A percentile compares a stretch with the other conserved stretches of the same genome.
phyloP scores from a whole-genome alignment of 2,797 vertebrate species.

The Salmo trutta region DNA sequence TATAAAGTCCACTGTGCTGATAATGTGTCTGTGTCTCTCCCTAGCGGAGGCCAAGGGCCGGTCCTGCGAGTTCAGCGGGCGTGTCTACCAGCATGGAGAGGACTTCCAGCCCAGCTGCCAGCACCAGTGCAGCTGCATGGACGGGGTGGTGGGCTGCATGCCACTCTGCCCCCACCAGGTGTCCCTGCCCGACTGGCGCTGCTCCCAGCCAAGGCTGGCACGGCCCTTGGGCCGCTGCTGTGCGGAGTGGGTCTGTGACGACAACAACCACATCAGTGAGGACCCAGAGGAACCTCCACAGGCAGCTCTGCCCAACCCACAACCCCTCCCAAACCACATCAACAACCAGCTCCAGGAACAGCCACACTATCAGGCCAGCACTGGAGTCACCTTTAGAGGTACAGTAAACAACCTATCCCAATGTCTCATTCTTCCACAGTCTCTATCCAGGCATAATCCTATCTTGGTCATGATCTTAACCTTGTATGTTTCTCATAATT shows the following conservation, averaged over 20 bases:
- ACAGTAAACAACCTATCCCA: background rate
- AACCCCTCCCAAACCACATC: constrained; percentile 66
- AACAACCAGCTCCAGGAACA: constrained; percentile 44
- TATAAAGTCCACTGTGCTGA: background rate
- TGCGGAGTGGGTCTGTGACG: constrained; percentile 72
- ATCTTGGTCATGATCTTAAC: too few relatives aligned
- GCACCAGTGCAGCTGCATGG: constrained; percentile 78
- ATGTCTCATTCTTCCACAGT: background rate
- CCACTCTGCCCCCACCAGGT: constrained; percentile 73
- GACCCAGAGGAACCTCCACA: constrained; percentile 45
- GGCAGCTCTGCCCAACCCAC: constrained; percentile 28
- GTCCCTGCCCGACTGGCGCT: constrained; percentile 66
- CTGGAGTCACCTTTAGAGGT: constrained; percentile 57
- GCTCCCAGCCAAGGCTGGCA: constrained; percentile 58
- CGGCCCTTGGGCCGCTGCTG: constrained; percentile 62
- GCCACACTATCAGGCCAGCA: constrained; percentile 28
- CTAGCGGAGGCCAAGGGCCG: constrained; percentile 73
- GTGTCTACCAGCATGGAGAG: constrained; percentile 76
- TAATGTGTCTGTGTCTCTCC: background rate
- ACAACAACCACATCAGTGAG: constrained; percentile 72
- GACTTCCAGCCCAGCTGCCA: constrained; percentile 78
- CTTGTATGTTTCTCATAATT: too few relatives aligned
- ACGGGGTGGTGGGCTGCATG: constrained; percentile 79
- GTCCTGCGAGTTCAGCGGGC: constrained; percentile 73
- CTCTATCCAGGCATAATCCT: background rate